Evolutionary conservation across 2,113 vertebrate species (phyloP).

Genomic region (Atherinomorus stipes): DNA sequence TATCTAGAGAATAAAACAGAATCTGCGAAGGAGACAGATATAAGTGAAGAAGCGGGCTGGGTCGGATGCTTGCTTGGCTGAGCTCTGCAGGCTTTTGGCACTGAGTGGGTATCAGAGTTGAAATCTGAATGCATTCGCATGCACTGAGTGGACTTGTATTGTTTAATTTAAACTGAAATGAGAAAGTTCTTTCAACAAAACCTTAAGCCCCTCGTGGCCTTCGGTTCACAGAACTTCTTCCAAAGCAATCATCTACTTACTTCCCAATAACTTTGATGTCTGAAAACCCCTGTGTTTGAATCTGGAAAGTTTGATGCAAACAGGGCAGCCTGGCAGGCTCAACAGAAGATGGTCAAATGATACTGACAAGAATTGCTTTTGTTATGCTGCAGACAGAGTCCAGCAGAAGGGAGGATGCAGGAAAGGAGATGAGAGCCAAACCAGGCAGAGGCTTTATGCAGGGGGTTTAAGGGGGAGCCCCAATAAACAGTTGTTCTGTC

Average conservation of each 20-base stretch:
- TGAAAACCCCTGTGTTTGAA: slow-evolving; percentile 26
- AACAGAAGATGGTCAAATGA: slow-evolving; percentile 31
- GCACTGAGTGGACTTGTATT: slow-evolving; percentile 55
- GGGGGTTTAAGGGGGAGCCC: slow-evolving; percentile 49
- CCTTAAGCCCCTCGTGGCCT: slow-evolving; percentile 2
- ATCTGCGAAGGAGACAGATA: neutral
- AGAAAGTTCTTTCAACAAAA: slow-evolving; percentile 10
- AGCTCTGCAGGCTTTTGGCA: slow-evolving; percentile 54
- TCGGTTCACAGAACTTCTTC: slow-evolving; percentile 24
- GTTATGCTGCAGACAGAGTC: slow-evolving; percentile 16
- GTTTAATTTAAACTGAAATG: slow-evolving; percentile 25
- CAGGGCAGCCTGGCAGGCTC: slow-evolving; percentile 25
- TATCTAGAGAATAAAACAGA: neutral
- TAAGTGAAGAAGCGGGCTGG: slow-evolving; percentile 22
- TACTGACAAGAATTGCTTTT: slow-evolving; percentile 39
- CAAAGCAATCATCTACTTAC: slow-evolving; percentile 33
- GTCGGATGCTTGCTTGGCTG: slow-evolving; percentile 33
- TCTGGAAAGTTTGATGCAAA: slow-evolving; percentile 48
- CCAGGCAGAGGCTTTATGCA: slow-evolving; percentile 29
- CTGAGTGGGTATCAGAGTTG: slow-evolving; percentile 25
- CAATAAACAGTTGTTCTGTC: slow-evolving; percentile 49
- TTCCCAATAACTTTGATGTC: slow-evolving; percentile 39
- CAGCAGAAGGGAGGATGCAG: slow-evolving; percentile 32
- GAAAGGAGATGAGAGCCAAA: slow-evolving; percentile 31
- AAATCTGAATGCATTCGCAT: slow-evolving; percentile 51